Percentiles rank a stretch among this genome's conserved stretches.
These are phyloP conservation scores for Ceryle rudis DNA, from an alignment of 2,797 vertebrate genomes.

Conservation along the genomic window DNA sequence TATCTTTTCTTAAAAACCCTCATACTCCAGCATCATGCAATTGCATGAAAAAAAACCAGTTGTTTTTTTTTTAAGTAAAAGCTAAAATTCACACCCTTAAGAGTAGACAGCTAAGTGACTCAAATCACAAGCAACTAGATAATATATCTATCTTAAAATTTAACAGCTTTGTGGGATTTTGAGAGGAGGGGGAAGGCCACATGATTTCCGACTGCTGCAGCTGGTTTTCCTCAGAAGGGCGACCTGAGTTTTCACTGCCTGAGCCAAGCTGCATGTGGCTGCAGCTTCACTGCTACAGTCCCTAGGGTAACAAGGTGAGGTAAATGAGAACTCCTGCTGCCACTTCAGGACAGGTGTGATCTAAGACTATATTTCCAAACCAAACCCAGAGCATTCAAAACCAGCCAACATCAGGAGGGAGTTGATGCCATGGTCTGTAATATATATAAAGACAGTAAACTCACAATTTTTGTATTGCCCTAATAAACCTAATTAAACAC, in stretches of 20 bases:
- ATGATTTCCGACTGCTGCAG: background rate
- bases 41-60: accelerated
- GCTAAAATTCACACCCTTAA: background rate
- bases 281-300: background rate
- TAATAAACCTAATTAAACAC: conserved; percentile 1
- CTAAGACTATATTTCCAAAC: background rate
- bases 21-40: background rate
- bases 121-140: background rate
- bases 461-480: background rate
- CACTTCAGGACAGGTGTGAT: background rate
- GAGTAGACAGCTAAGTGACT: background rate
- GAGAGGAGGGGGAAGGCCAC: background rate
- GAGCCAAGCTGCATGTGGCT: accelerated
- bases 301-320: background rate
- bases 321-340: background rate
- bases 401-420: background rate
- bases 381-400: background rate
- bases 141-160: background rate
- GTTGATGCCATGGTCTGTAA: background rate
- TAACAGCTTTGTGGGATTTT: background rate
- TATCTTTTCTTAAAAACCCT: background rate
- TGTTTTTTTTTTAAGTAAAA: background rate
- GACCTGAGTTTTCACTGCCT: background rate
- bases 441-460: background rate
- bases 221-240: background rate